Conservation (phyloP, 2,113 vertebrate genomes). For the Vombatus ursinus region DNA sequence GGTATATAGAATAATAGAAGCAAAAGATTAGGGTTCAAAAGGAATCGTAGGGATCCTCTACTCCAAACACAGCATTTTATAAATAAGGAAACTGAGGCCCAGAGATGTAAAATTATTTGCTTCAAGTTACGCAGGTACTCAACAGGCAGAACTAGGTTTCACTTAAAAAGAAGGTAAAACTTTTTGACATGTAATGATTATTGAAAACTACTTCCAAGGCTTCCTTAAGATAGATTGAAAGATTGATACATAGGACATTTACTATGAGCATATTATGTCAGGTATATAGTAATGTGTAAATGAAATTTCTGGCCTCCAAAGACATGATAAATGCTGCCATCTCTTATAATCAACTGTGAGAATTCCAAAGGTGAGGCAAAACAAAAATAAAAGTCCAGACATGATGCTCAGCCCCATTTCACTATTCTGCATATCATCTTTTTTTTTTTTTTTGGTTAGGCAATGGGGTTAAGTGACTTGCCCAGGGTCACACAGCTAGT, state of each 20-base stretch:
- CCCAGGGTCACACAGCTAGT: too few relatives aligned
- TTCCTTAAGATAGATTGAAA: background rate
- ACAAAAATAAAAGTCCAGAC: background rate
- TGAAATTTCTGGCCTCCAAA: background rate
- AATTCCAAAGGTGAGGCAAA: background rate
- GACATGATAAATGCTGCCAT: constrained; percentile 53
- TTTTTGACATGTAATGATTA: background rate
- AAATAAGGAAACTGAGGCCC: background rate
- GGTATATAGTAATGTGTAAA: background rate
- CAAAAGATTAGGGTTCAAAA: background rate
- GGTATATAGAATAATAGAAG: background rate
- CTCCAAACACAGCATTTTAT: background rate
- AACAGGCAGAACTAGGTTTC: background rate
- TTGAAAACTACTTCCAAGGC: background rate
- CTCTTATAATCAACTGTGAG: background rate
- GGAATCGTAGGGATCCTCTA: background rate
- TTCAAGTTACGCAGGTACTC: background rate
- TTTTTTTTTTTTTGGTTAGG: too few relatives aligned
- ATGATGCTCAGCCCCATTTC: background rate
- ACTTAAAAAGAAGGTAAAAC: background rate
- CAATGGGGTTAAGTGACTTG: too few relatives aligned
- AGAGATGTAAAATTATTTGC: background rate
- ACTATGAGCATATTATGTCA: background rate
- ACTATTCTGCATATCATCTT: background rate
- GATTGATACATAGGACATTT: background rate